A percentile compares a stretch with the other conserved stretches of the same genome.
phyloP scores from a whole-genome alignment of 2,888 invertebrate species.

The Ectemnius lituratus region DNA sequence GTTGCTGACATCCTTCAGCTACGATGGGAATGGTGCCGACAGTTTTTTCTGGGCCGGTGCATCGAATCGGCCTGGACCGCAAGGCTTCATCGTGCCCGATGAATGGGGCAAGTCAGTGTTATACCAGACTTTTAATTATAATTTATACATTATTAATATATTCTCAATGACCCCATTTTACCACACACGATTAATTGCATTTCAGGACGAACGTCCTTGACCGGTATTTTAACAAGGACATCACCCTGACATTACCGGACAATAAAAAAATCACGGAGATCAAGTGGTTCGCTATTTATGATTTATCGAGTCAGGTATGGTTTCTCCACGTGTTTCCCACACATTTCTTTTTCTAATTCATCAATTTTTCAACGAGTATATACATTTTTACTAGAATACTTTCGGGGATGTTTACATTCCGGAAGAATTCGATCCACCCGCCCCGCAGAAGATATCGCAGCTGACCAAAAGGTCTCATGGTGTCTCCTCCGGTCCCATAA shows the following conservation, averaged over 20 bases:
- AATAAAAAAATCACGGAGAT: constrained; percentile 91
- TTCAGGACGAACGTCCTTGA: constrained; percentile 90
- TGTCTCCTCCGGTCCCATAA: constrained; percentile 85
- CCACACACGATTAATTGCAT: constrained; percentile 32
- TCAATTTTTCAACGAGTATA: not conserved
- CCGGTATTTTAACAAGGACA: constrained; percentile 91
- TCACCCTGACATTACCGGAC: constrained; percentile 89
- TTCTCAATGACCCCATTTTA: not conserved
- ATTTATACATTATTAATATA: not conserved
- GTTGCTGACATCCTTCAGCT: constrained; percentile 89
- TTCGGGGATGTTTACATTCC: constrained; percentile 95
- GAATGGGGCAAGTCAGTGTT: constrained; percentile 88
- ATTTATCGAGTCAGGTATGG: constrained; percentile 85
- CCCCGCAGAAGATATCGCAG: constrained; percentile 82
- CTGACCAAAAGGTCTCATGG: constrained; percentile 83
- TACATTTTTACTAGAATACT: constrained; percentile 80
- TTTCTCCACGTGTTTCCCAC: not conserved
- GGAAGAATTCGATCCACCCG: constrained; percentile 93
- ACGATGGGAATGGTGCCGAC: constrained; percentile 94
- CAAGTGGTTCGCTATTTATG: constrained; percentile 94
- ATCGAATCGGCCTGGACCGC: constrained; percentile 90
- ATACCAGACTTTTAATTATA: too few species aligned
- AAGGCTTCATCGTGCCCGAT: constrained; percentile 94
- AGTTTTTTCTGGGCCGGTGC: constrained; percentile 97
- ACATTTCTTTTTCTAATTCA: not conserved